Base-by-base conservation (phyloP, 2,888 invertebrate species). In the Cryptocephalus moraei region DNA sequence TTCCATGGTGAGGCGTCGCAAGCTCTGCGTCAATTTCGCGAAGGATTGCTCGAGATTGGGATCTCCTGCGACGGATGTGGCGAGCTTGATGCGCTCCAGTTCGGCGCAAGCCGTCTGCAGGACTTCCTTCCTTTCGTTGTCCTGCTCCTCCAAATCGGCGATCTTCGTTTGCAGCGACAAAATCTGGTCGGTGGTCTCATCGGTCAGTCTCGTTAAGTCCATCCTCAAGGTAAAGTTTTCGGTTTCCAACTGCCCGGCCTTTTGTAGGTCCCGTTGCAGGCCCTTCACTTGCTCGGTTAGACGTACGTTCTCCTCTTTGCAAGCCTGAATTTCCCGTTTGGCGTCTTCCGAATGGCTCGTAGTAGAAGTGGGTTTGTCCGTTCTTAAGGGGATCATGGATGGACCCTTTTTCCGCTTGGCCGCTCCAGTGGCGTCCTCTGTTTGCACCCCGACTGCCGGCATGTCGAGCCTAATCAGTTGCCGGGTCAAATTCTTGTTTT, bases 401-500 rank as follows among this genome's bases (percentile, higher is more conserved):
- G 22, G 3, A 6, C 22, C 22, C 3, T 2, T 22, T 22, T 22
- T 22, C 22, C 6, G 2, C 22, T 6, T 22, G 6, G 22, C 2
- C 6, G 22, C 22, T 4, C 22, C 22, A 4, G 22, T 6, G 22
- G 22, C 22, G 22, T 22, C 22, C 22, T 22, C 22, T 2, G 22
- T 22, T 22, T 22, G 22, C 3, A 22, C 22, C 3, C 22, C 22
- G 22, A 6, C 6, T 22, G 2, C 22, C 22, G 2, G 22, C 3
- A 4, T 22, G 2, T 22, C 22, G 6, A 4, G 6, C 22, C 22
- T n/a, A n/a, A n/a, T n/a, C n/a, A n/a, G n/a, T n/a, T n/a, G n/a
- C n/a, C n/a, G n/a, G n/a, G n/a, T n/a, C n/a, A n/a, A n/a, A 13
- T 48, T 43, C 32, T 45, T 43, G 36, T 52, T 54, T 36, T 52